phyloP scores from a whole-genome alignment of 37 sponge, comb jelly and placozoan species.

The Haliclona indistincta region DNA sequence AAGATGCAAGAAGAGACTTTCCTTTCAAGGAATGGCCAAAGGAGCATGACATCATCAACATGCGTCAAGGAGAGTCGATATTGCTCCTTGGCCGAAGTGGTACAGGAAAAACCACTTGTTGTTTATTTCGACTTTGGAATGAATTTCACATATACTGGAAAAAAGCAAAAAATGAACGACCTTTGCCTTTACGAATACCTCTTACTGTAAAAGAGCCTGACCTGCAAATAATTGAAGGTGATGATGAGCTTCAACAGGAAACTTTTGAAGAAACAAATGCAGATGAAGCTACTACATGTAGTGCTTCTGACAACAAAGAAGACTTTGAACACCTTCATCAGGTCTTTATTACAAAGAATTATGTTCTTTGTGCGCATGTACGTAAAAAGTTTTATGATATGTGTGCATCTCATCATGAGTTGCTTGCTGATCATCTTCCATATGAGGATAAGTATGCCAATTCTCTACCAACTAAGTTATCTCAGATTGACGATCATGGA shows the following conservation, averaged over 20 bases:
- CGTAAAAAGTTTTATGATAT: slow-evolving; percentile 60
- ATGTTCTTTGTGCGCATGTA: slow-evolving; percentile 72
- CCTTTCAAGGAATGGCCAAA: slow-evolving; percentile 83
- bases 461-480: slow-evolving; percentile 7
- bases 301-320: neutral
- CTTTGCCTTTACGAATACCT: slow-evolving; percentile 5
- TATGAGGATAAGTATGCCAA: slow-evolving; percentile 27
- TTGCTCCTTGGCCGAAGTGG: slow-evolving; percentile 82
- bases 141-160: slow-evolving; percentile 61
- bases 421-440: slow-evolving; percentile 24
- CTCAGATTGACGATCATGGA: slow-evolving; percentile 6
- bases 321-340: slow-evolving; percentile 62
- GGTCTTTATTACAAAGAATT: slow-evolving; percentile 83
- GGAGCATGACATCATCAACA: slow-evolving; percentile 80
- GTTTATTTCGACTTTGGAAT: slow-evolving; percentile 78
- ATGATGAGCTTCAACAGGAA: too few relatives aligned
- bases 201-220: too few relatives aligned
- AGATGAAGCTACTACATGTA: neutral
- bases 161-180: slow-evolving; percentile 12
- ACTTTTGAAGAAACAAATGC: too few relatives aligned
- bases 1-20: slow-evolving; percentile 54
- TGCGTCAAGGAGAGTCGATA: slow-evolving; percentile 26
- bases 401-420: slow-evolving; percentile 30
- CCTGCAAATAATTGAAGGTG: too few relatives aligned
- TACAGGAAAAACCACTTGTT: slow-evolving; percentile 83